Base-by-base conservation (phyloP, 30 jellyfish, hydroid and myxozoan species). In the Aurelia aurita complex sp. Pacific region DNA sequence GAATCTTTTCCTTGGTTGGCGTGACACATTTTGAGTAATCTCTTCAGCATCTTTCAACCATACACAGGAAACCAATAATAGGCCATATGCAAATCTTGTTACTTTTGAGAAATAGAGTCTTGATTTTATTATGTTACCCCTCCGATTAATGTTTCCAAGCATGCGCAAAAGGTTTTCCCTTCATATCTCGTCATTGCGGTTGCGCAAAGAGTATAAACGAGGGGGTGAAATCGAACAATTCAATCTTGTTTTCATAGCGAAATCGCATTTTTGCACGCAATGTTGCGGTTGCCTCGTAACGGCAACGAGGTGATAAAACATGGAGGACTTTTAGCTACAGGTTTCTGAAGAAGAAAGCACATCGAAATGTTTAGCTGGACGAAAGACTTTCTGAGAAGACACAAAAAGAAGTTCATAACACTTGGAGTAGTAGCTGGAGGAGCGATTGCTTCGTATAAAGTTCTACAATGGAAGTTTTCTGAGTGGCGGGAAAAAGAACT, bases 401-500 rank as follows among this genome's bases (percentile, higher is more conserved):
- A 89, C 61, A 74, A 67, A 29, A 74, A 62, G 66, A 89, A 89
- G 81, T 68, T 89, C 72, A 13, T 82, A 14, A 46, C 76, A 6
- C 57, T 92, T 63, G 97, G 97, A 60, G 69, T 76, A 7, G 46
- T 82, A 10, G 82, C 80, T 14, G 87, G 87, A 5, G 94, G 97
- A 10, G 83, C 90, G 17, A 74, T 55, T 46, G 90, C 74, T 35
- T 51, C 84, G n/a, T 52, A 82, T 18, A 89, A 89, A 63, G 32
- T 34, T 63, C 66, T 82, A 1, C 53, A 76, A 16, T 91, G 98
- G 98, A 91, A 85, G 66, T 52, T 85, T 4, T 73, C 89, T 17
- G 93, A 91, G 69, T 80, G 96, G 96, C 91, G 75, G 77, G 86
- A 91, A 67, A 54, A 66, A 29, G 85, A 71, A 40, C 42, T 80